A percentile compares a stretch with the other conserved stretches of the same genome.
phyloP scores from a whole-genome alignment of 92 coral and sea anemone species.

The Plumapathes pennacea region DNA sequence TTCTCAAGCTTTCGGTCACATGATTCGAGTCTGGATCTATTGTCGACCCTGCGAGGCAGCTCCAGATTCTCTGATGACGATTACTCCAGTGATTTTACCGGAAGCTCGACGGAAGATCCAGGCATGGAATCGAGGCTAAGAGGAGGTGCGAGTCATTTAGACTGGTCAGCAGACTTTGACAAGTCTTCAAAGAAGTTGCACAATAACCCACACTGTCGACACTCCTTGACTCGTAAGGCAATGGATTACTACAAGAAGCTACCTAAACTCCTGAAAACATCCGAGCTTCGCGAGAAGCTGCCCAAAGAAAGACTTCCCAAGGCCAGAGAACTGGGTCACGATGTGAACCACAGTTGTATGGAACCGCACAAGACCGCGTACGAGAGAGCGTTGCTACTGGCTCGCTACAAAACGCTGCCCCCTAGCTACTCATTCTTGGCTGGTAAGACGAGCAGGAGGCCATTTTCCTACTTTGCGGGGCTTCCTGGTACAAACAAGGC shows the following conservation, averaged over 20 bases:
- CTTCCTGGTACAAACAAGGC: slow-evolving; percentile 37
- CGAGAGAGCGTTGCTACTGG: slow-evolving; percentile 66
- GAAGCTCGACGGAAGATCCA: slow-evolving; percentile 1
- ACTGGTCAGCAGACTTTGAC: neutral
- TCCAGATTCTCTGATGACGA: slow-evolving; percentile 5
- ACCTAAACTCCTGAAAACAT: slow-evolving; percentile 66
- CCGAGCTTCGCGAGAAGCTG: slow-evolving; percentile 67
- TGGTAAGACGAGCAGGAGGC: slow-evolving; percentile 33
- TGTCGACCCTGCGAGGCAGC: slow-evolving; percentile 2
- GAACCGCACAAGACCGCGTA: slow-evolving; percentile 61
- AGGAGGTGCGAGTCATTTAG: neutral
- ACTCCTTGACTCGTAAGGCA: slow-evolving; percentile 40
- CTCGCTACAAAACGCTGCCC: slow-evolving; percentile 72
- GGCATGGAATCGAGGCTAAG: neutral
- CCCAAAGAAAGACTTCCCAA: slow-evolving; percentile 16
- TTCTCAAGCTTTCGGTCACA: neutral
- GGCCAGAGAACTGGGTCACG: neutral
- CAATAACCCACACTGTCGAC: slow-evolving; percentile 63
- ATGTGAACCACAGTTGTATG: slow-evolving; percentile 67
- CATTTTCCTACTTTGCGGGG: slow-evolving; percentile 71
- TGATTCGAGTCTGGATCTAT: slow-evolving; percentile 7
- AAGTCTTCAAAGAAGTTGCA: slow-evolving; percentile 1
- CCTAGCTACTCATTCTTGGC: slow-evolving; percentile 34
- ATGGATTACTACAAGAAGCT: slow-evolving; percentile 65
- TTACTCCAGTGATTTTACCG: slow-evolving; percentile 21